These are phyloP conservation scores for Pogonophryne albipinna DNA, from an alignment of 2,797 vertebrate genomes.

Conservation along the genomic window DNA sequence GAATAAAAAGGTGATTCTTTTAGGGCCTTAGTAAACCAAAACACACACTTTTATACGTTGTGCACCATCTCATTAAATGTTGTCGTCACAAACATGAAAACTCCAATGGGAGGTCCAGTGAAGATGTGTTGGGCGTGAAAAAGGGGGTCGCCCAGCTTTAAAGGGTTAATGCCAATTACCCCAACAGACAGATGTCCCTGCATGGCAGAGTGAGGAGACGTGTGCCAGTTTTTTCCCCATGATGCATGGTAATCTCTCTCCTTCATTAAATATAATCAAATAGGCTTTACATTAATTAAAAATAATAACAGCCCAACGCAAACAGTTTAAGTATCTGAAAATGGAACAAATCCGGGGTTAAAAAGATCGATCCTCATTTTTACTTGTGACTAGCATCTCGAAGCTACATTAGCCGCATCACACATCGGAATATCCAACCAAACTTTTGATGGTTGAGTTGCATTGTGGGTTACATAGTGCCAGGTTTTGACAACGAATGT, in stretches of 20 bases:
- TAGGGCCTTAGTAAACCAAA: neutral
- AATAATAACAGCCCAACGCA: neutral
- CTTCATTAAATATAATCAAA: constrained; percentile 14
- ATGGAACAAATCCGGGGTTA: neutral
- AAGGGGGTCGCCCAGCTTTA: constrained; percentile 64
- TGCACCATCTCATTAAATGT: neutral
- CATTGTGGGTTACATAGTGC: neutral
- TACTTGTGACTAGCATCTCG: neutral
- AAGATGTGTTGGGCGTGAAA: constrained; percentile 53
- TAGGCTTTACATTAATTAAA: neutral
- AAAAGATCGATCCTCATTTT: neutral
- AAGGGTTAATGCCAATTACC: constrained; percentile 80
- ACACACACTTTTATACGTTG: neutral
- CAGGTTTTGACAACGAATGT: no score
- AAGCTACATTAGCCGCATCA: neutral
- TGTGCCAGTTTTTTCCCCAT: constrained; percentile 64
- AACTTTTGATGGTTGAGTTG: neutral
- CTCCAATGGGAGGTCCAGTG: constrained; percentile 8
- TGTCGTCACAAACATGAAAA: neutral
- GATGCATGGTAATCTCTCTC: constrained; percentile 34
- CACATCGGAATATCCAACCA: neutral
- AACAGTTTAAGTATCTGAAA: neutral
- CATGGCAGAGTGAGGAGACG: constrained; percentile 23
- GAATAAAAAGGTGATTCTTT: neutral
- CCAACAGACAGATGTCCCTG: constrained; percentile 63